Conservation (phyloP, 2,888 invertebrate genomes). For the Platynereis dumerilii region DNA sequence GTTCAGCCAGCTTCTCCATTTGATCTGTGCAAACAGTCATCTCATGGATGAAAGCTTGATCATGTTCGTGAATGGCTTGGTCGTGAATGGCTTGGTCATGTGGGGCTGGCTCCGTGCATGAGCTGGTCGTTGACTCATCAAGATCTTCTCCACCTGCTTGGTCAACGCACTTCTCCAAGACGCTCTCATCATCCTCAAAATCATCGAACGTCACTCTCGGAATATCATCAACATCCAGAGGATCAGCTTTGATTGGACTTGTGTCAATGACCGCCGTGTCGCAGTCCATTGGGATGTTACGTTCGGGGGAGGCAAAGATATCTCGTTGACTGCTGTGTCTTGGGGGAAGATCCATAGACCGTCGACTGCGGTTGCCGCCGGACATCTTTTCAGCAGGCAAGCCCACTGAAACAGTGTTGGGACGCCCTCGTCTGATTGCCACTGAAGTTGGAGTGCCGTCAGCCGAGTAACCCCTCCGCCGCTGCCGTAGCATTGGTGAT, state of each 20-base stretch:
- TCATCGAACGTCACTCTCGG: background rate
- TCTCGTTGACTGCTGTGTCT: constrained; percentile 23
- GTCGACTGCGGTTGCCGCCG: constrained; percentile 12
- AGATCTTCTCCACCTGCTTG: background rate
- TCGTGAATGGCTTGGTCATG: background rate
- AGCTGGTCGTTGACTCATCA: constrained; percentile 1
- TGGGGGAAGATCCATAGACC: constrained; percentile 16
- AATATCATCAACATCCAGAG: background rate
- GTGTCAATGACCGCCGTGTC: constrained; percentile 30
- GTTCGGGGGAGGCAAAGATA: constrained; percentile 17
- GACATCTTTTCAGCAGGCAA: constrained; percentile 37
- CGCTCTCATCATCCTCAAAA: background rate
- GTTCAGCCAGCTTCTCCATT: background rate
- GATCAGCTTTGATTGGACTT: constrained; percentile 28
- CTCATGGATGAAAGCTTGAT: constrained; percentile 33
- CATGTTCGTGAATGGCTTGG: constrained; percentile 20
- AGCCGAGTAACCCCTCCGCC: constrained; percentile 17
- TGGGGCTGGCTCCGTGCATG: background rate
- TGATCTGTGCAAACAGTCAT: constrained; percentile 2
- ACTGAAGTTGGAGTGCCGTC: constrained; percentile 4
- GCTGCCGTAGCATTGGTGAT: background rate
- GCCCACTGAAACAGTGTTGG: constrained; percentile 51
- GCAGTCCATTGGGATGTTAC: constrained; percentile 11
- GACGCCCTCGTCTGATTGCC: constrained; percentile 43
- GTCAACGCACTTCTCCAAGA: constrained; percentile 4